Conservation (phyloP, 2,888 invertebrate genomes). For the Myathropa florea region DNA sequence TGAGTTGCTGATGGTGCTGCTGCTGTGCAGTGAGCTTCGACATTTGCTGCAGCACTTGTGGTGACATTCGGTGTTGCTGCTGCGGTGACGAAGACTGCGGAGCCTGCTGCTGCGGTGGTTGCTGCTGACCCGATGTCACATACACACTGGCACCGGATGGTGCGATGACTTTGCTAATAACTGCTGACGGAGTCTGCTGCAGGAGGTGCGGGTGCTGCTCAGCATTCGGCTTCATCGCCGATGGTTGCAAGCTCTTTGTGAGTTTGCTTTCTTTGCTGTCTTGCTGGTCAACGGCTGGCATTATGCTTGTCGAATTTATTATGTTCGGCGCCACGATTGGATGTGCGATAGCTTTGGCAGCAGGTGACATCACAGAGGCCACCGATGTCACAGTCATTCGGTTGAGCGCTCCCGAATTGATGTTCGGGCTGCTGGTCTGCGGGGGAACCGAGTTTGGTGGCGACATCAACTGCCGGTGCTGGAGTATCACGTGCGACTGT, state of each 20-base stretch:
- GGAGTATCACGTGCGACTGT: conserved; percentile 70
- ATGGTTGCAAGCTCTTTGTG: conserved; percentile 33
- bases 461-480: conserved; percentile 65
- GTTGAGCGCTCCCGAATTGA: conserved; percentile 24
- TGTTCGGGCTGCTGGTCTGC: conserved; percentile 37
- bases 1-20: conserved; percentile 65
- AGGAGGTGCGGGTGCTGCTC: conserved; percentile 47
- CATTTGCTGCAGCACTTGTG: conserved; percentile 76
- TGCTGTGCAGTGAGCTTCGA: conserved; percentile 74
- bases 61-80: conserved; percentile 73
- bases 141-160: conserved; percentile 29
- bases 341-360: conserved; percentile 43
- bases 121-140: conserved; percentile 75
- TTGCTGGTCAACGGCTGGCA: conserved; percentile 32
- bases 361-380: conserved; percentile 40
- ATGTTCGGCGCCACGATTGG: conserved; percentile 45
- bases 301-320: conserved; percentile 39
- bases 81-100: conserved; percentile 75
- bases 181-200: conserved; percentile 76
- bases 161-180: conserved; percentile 77
- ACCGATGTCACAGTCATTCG: conserved; percentile 62
- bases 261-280: conserved; percentile 52
- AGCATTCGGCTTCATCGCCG: conserved; percentile 38
- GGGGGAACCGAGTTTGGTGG: conserved; percentile 44
- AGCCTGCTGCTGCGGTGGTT: conserved; percentile 72